Base-by-base conservation (phyloP, 1,140 invertebrate genomes). In the Venustaconcha ellipsiformis region DNA sequence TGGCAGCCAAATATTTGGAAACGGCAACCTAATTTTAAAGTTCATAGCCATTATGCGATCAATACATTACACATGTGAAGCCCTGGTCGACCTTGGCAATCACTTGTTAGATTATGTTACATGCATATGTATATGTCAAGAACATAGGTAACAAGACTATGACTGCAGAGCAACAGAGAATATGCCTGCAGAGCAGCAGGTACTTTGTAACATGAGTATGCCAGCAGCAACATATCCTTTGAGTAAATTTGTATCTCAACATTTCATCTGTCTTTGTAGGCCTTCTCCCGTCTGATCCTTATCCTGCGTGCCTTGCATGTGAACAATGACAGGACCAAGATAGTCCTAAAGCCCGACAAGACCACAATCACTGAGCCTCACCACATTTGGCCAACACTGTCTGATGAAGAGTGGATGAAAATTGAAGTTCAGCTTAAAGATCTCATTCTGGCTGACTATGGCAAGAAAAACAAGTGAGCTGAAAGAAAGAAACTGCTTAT, bases 371-470 rank as follows among this genome's bases (percentile, higher is more conserved):
- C 98, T 0, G 98, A 99, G 90, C 94, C 96, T 0, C 99, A 99
- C 93, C 98, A 99, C 89, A 99, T 99, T 89, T 99, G 99, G 99
- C 99, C 99, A 0, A 96, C 97, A 0, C 90, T 99, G 0, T 94
- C 94, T 5, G 98, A 99, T 85, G 98, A 99, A 83, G 98, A 99
- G 90, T 99, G 99, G 99, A 99, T 99, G 82, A 99, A 99, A 89
- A 86, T 89, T 74, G 99, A 99, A 92, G 96, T 99, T 18, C 96
- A 98, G 84, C 91, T 99, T 1, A 99, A 99, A 89, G 98, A 99
- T 91, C 92, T 99, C 12, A 99, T 99, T 87, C 90, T 99, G 20
- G 98, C 98, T 58, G 99, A 99, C 91, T 99, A 99, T 87, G 98
- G 98, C 84, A 99, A 99, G 91, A 99, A 99, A 92, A 99, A 99